Percentiles rank a stretch among this genome's conserved stretches.
These are phyloP conservation scores for Falcaria lacertinaria DNA, from an alignment of 2,888 invertebrate species.

Conservation along the genomic window DNA sequence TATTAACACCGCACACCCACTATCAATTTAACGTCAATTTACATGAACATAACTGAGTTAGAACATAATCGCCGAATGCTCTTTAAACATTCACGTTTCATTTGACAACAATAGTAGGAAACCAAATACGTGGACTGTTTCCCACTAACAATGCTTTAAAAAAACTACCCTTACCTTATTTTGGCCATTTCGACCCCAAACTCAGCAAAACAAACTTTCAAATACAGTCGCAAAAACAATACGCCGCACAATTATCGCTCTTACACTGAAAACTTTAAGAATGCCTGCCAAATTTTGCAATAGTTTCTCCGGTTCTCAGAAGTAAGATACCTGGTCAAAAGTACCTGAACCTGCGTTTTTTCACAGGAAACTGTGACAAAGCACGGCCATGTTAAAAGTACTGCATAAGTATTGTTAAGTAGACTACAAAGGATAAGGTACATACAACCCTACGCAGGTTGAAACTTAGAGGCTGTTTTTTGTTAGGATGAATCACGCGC, in stretches of 20 bases:
- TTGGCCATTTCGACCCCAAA: conserved; percentile 23
- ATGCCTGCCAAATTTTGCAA: conserved; percentile 17
- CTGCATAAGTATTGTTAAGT: conserved; percentile 28
- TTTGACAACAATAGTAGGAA: conserved; percentile 21
- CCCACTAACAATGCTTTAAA: conserved; percentile 13
- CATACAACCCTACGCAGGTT: conserved; percentile 5
- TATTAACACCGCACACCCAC: too few species aligned
- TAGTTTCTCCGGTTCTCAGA: conserved; percentile 34
- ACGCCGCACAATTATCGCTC: conserved; percentile 9
- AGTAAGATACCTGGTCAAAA: conserved; percentile 47
- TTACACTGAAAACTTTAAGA: conserved; percentile 24
- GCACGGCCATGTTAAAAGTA: conserved; percentile 41
- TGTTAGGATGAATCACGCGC: conserved; percentile 18
- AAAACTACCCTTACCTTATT: conserved; percentile 16
- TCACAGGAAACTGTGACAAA: conserved; percentile 70
- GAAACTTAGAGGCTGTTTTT: background rate
- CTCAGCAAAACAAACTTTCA: conserved; percentile 18
- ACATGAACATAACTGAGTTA: background rate
- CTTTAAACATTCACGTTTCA: conserved; percentile 29
- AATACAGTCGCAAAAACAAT: conserved; percentile 1
- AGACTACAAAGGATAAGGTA: conserved; percentile 1
- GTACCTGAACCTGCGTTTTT: conserved; percentile 48
- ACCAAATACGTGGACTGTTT: background rate
- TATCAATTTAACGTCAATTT: too few species aligned
- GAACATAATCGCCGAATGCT: background rate